A percentile compares a stretch with the other conserved stretches of the same genome.
Conservation (phyloP, 2,797 vertebrate species). For the Anas bernieri region DNA sequence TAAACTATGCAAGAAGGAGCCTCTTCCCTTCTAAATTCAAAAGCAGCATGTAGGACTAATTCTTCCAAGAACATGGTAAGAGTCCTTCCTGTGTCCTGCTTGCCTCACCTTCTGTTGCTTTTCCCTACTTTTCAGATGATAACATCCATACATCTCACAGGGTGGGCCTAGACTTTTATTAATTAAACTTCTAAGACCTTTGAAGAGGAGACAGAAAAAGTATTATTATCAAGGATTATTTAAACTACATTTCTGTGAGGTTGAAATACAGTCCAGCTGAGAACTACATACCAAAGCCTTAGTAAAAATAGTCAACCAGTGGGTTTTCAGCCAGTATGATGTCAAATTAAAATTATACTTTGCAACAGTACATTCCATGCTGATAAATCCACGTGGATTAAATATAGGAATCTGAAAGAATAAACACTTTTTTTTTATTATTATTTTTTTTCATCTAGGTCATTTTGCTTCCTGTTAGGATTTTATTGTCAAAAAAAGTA, state of each 20-base stretch:
- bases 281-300: slow-evolving; percentile 38
- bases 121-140: neutral
- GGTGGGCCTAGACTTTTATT: neutral
- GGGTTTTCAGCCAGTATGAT: slow-evolving; percentile 26
- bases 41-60: neutral
- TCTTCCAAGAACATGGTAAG: neutral
- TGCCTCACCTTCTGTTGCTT: neutral
- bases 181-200: slow-evolving; percentile 53
- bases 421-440: neutral
- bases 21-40: neutral
- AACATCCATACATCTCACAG: neutral
- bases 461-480: slow-evolving; percentile 47
- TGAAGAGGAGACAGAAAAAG: slow-evolving; percentile 22
- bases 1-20: neutral
- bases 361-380: slow-evolving; percentile 54
- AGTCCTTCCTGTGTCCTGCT: neutral
- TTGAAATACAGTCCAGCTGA: slow-evolving; percentile 43
- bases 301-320: slow-evolving; percentile 38
- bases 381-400: slow-evolving; percentile 65
- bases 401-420: slow-evolving; percentile 52
- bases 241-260: slow-evolving; percentile 19
- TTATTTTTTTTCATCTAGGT: slow-evolving; percentile 26
- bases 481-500: slow-evolving; percentile 66
- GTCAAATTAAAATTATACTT: slow-evolving; percentile 71
- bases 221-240: slow-evolving; percentile 46